These are phyloP conservation scores for Microplitis demolitor DNA, from an alignment of 1,140 invertebrate species.

Conservation along the genomic window DNA sequence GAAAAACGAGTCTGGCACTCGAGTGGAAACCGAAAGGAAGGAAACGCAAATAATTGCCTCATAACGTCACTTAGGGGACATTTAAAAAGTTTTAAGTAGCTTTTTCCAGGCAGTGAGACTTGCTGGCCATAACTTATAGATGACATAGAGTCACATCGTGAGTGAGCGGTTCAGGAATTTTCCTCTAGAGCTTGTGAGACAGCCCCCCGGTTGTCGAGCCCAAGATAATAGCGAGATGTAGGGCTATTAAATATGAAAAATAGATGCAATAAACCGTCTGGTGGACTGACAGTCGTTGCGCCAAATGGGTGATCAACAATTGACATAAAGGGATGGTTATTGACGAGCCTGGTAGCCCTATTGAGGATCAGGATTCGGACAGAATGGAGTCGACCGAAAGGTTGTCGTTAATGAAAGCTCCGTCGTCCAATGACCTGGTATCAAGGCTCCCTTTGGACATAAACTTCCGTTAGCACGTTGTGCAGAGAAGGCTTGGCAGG, in stretches of 20 bases:
- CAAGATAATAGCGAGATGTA: too few relatives aligned
- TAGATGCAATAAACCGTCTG: too few relatives aligned
- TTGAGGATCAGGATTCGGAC: too few relatives aligned
- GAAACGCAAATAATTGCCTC: slow-evolving; percentile 45
- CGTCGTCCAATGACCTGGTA: background rate
- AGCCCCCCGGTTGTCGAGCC: too few relatives aligned
- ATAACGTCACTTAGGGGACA: slow-evolving; percentile 45
- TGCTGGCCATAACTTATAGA: slow-evolving; percentile 36
- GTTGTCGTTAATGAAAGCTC: too few relatives aligned
- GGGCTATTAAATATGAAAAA: too few relatives aligned
- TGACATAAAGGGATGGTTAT: background rate
- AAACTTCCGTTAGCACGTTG: slow-evolving; percentile 26
- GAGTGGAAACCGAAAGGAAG: slow-evolving; percentile 34
- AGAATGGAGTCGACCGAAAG: too few relatives aligned
- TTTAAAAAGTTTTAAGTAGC: slow-evolving; percentile 51
- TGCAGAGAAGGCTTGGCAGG: slow-evolving; percentile 11
- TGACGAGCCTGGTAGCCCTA: slow-evolving; percentile 9
- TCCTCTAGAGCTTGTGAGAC: background rate
- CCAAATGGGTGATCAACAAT: too few relatives aligned
- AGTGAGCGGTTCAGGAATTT: slow-evolving; percentile 10
- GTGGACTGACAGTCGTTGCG: too few relatives aligned
- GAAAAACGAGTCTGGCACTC: slow-evolving; percentile 12
- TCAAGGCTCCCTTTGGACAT: slow-evolving; percentile 19
- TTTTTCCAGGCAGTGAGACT: slow-evolving; percentile 25
- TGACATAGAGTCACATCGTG: slow-evolving; percentile 32